Evolutionary conservation across 2,113 vertebrate species (phyloP).

Genomic region (Microcebus jonahi): DNA sequence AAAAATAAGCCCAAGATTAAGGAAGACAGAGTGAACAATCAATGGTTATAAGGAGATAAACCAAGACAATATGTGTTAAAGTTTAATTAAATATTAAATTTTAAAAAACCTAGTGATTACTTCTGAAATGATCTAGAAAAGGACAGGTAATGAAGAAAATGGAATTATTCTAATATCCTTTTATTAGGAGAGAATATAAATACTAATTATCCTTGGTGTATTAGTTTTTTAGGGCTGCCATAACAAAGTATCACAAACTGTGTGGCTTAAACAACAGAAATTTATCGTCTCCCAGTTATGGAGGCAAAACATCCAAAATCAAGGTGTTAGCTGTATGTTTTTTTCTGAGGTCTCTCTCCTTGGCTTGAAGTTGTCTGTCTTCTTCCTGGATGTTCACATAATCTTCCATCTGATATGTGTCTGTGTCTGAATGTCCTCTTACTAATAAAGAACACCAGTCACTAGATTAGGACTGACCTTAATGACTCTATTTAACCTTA

Average conservation of each 20-base stretch:
- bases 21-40: neutral
- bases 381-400: neutral
- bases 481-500: neutral
- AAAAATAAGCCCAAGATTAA: neutral
- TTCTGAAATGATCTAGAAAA: neutral
- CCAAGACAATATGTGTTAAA: neutral
- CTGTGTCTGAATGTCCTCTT: neutral
- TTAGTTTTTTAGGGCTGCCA: neutral
- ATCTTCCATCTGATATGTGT: neutral
- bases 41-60: neutral
- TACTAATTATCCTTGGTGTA: neutral
- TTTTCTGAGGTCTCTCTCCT: neutral
- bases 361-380: neutral
- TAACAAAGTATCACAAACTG: neutral
- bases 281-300: neutral
- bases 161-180: neutral
- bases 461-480: neutral
- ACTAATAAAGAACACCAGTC: neutral
- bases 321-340: neutral
- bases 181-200: neutral
- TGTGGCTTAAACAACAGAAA: neutral
- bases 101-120: neutral
- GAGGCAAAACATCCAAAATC: neutral
- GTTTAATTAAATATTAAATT: neutral
- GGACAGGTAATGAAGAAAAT: neutral